phyloP scores from a whole-genome alignment of 2,888 invertebrate species.

The Falcaria lacertinaria region DNA sequence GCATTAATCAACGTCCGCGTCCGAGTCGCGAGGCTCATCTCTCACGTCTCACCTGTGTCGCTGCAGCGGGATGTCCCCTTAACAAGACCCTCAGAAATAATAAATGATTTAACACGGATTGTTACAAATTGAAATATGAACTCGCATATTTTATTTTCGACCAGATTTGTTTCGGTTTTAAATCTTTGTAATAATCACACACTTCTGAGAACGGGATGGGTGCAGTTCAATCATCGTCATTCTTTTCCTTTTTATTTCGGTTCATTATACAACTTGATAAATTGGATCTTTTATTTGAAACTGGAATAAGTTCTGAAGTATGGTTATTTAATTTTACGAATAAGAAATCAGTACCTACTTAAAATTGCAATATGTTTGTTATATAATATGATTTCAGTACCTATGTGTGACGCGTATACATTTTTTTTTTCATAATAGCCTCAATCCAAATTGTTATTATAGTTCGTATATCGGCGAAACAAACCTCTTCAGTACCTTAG shows the following conservation, averaged over 20 bases:
- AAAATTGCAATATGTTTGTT: too few species aligned
- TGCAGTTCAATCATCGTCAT: too few species aligned
- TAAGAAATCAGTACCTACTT: too few species aligned
- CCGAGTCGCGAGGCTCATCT: background rate
- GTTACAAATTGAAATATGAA: background rate
- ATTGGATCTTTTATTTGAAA: too few species aligned
- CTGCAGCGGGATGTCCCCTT: background rate
- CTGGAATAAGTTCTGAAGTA: too few species aligned
- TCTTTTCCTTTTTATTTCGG: too few species aligned
- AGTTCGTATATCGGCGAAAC: background rate
- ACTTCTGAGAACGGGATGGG: background rate
- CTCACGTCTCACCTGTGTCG: background rate
- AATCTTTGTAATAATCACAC: background rate
- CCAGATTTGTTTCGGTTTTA: background rate
- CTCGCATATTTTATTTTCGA: background rate
- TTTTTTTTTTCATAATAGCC: too few species aligned
- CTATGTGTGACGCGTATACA: too few species aligned
- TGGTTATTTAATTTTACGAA: too few species aligned
- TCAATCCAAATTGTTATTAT: too few species aligned
- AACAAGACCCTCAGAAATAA: background rate
- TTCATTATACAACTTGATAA: too few species aligned
- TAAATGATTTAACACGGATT: constrained; percentile 1
- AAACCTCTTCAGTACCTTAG: background rate
- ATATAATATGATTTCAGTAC: too few species aligned
- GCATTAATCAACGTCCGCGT: constrained; percentile 41